These are phyloP conservation scores for Thunnus maccoyii DNA, from an alignment of 2,113 vertebrate species.

Conservation along the genomic window DNA sequence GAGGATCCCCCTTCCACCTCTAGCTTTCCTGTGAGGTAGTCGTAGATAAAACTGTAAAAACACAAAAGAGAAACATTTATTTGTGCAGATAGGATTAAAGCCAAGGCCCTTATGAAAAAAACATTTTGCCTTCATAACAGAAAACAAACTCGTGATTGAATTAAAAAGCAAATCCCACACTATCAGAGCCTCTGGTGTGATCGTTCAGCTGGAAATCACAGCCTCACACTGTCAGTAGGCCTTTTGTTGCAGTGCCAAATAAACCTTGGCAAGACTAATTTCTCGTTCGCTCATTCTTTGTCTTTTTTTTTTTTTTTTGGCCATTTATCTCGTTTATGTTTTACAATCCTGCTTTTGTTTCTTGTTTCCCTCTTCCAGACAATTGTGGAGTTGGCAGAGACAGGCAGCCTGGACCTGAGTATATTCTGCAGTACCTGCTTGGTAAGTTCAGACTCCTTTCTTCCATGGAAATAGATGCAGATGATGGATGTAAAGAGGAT, in stretches of 20 bases:
- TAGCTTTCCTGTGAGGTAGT: not conserved
- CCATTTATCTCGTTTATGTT: not conserved
- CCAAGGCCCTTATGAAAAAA: not conserved
- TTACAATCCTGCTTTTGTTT: constrained; percentile 9
- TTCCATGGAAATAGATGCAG: not conserved
- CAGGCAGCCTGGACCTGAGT: constrained; percentile 97
- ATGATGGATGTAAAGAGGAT: not conserved
- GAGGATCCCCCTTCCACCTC: constrained; percentile 13
- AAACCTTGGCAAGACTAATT: constrained; percentile 16
- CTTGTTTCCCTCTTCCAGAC: constrained; percentile 84
- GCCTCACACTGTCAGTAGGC: constrained; percentile 1
- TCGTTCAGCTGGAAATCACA: constrained; percentile 10
- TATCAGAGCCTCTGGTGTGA: constrained; percentile 3
- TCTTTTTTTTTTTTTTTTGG: not conserved
- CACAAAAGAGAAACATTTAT: not conserved
- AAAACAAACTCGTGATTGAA: not conserved
- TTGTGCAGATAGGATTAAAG: not conserved
- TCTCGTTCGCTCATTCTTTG: not conserved
- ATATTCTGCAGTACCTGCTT: constrained; percentile 99
- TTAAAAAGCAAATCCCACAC: constrained; percentile 1
- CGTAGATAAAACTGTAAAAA: not conserved
- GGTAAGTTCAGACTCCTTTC: constrained; percentile 83
- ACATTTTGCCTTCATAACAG: not conserved
- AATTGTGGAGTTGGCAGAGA: constrained; percentile 98
- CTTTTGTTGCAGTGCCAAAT: constrained; percentile 43